Base-by-base conservation (phyloP, 1,140 invertebrate genomes). In the Drosophila mojavensis region DNA sequence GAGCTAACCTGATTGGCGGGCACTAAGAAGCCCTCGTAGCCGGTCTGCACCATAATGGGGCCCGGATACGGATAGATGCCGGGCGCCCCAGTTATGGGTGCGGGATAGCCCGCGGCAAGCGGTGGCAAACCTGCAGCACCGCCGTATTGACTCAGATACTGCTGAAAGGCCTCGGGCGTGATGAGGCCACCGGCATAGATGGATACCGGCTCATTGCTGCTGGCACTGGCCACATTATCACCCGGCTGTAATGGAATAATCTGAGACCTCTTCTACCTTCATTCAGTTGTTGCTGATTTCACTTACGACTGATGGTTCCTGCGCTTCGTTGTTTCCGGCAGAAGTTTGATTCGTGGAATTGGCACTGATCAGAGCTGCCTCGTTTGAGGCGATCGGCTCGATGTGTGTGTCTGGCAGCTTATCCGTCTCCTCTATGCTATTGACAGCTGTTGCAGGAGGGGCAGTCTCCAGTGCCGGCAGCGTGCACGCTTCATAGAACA, bases 1-100 rank as follows among this genome's bases (percentile, higher is more conserved):
- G 75, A 26, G 7, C 36, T 70, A 26, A 58, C 58, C 3, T 48
- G 11, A 60, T 76, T 66, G 5, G 82, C 20, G 4, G 70, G 91
- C 45, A 93, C 71, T 26, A 93, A 60, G 39, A 88, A 92, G 15
- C 91, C 92, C 61, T 93, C 91, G 66, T 93, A 93, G 15, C 93
- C 92, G 2, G 91, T 84, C 61, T 93, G 92, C 28, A 93, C 78
- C 6, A 84, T 79, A 70, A 91, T 66, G 64, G 91, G 58, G 0
- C 84, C 84, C 0, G 84, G 84, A 20, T 72, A 89, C 4, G 84
- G 84, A 75, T 88, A 88, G 15, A 86, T 67, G n/a, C 83, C 83
- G 15, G 82, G 58, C 9, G 77, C 53, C 13, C 56, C 75, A 2
- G 72, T 58, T 3, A 84, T 75, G 1, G 88, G 83, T 10, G 80